A percentile compares a stretch with the other conserved stretches of the same genome.
Conservation (phyloP, 1,140 invertebrate species). For the Cephus cinctus region DNA sequence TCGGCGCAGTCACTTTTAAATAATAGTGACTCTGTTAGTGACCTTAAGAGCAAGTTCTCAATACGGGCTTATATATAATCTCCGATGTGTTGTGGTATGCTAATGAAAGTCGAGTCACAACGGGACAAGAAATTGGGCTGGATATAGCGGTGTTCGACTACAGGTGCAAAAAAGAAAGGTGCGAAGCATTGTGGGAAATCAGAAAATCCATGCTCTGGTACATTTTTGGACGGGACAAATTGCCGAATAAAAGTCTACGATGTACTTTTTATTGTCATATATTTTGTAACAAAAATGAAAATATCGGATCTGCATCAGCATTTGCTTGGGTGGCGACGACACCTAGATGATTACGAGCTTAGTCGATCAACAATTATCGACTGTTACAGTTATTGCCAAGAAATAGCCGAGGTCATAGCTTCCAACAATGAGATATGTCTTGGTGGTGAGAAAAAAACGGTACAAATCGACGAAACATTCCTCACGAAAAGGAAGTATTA, state of each 20-base stretch:
- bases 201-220: constrained; percentile 1
- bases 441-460: constrained; percentile 13
- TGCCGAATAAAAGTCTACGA: constrained; percentile 3
- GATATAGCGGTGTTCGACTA: constrained; percentile 9
- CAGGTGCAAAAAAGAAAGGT: constrained; percentile 1
- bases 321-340: background rate
- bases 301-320: background rate
- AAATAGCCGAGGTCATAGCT: constrained; percentile 8
- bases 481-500: constrained; percentile 19
- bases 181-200: background rate
- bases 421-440: background rate
- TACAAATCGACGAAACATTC: constrained; percentile 18
- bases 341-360: background rate
- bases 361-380: constrained; percentile 1
- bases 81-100: constrained; percentile 4
- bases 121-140: background rate
- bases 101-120: constrained; percentile 2
- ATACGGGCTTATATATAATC: background rate
- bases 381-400: constrained; percentile 9
- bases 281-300: constrained; percentile 6
- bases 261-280: constrained; percentile 6
- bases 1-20: too few relatives aligned
- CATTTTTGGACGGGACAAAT: constrained; percentile 5
- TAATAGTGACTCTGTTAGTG: too few relatives aligned
- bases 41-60: too few relatives aligned